These are phyloP conservation scores for Enhydra lutris DNA, from an alignment of 2,113 vertebrate species.

Conservation along the genomic window DNA sequence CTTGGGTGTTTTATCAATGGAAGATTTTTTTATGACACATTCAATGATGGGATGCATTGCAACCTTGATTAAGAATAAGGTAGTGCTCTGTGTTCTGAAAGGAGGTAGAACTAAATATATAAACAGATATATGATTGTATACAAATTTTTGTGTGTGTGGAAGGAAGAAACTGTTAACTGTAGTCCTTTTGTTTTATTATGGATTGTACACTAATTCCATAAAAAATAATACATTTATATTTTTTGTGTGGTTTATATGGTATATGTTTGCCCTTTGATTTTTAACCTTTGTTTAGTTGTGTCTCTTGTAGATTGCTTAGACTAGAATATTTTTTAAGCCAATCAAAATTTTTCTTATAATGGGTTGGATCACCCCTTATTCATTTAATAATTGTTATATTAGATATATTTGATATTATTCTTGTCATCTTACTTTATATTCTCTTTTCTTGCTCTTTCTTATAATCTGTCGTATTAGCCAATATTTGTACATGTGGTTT, in stretches of 20 bases:
- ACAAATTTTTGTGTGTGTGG: background rate
- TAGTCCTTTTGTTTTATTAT: background rate
- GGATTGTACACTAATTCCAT: background rate
- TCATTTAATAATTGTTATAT: background rate
- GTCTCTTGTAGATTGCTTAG: background rate
- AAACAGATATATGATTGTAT: background rate
- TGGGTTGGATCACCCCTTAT: background rate
- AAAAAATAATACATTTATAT: background rate
- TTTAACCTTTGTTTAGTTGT: background rate
- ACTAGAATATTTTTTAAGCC: background rate
- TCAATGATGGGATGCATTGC: background rate
- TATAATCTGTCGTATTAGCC: background rate
- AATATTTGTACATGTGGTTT: background rate
- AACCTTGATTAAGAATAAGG: background rate
- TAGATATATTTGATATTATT: background rate
- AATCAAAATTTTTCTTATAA: background rate
- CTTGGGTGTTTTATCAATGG: background rate
- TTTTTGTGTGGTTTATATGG: background rate
- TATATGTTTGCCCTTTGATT: background rate
- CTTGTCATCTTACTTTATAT: background rate
- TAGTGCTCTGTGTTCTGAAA: background rate
- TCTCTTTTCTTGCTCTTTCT: background rate
- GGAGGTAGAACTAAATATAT: background rate
- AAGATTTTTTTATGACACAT: background rate
- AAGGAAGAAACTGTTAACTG: background rate